Conservation (phyloP, 1,140 invertebrate species). For the Scaptomyza pallida region DNA sequence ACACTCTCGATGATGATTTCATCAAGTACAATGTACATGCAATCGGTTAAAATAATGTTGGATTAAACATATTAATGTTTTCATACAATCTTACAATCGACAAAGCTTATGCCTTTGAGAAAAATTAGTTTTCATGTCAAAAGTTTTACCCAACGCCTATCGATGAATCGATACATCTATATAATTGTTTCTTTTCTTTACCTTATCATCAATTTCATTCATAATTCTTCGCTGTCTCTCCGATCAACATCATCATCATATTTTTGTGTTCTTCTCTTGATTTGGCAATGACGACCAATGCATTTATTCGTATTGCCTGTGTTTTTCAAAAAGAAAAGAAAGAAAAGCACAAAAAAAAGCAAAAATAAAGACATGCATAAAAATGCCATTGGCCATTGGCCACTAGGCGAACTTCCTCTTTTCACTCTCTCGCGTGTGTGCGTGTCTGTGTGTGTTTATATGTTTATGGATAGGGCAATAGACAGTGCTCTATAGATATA, state of each 20-base stretch:
- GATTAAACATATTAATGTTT: constrained; percentile 1
- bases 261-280: constrained; percentile 28
- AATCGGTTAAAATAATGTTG: constrained; percentile 16
- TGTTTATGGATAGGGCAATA: constrained; percentile 20
- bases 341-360: background rate
- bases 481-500: constrained; percentile 35
- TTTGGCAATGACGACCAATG: constrained; percentile 51
- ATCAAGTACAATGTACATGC: constrained; percentile 14
- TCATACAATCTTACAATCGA: background rate
- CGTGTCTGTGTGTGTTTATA: background rate
- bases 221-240: background rate
- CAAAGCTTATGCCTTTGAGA: too few relatives aligned
- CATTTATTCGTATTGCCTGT: constrained; percentile 40
- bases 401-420: constrained; percentile 39
- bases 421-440: constrained; percentile 18
- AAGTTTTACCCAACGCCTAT: too few relatives aligned
- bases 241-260: constrained; percentile 3
- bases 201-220: background rate
- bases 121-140: too few relatives aligned
- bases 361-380: constrained; percentile 51
- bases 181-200: too few relatives aligned
- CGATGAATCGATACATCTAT: too few relatives aligned
- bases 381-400: constrained; percentile 49
- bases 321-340: constrained; percentile 18
- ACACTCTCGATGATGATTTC: constrained; percentile 22